These are phyloP conservation scores for Herminia tarsipennalis DNA, from an alignment of 2,888 invertebrate genomes.

Conservation along the genomic window DNA sequence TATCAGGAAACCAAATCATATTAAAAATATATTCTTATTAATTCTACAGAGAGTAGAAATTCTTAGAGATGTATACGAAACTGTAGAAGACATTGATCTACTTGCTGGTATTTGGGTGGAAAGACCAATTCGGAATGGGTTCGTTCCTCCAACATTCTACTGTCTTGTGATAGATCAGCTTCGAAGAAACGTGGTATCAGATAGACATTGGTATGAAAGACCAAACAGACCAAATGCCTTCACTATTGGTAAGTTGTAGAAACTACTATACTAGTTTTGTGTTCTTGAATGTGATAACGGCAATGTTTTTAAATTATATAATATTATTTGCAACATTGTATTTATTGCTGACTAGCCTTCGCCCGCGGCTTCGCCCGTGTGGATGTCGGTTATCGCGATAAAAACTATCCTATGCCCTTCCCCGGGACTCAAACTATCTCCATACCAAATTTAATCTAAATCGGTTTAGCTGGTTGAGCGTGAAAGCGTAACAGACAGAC, in stretches of 20 bases:
- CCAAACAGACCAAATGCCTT: constrained; percentile 61
- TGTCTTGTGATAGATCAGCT: constrained; percentile 96
- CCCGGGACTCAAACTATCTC: no score
- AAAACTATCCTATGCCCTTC: no score
- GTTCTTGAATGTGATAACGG: no score
- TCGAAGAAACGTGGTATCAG: constrained; percentile 90
- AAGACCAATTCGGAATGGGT: constrained; percentile 90
- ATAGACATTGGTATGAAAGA: constrained; percentile 91
- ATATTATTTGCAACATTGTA: neutral
- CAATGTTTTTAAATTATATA: no score
- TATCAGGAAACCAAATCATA: neutral
- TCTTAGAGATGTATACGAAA: constrained; percentile 60
- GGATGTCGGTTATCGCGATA: no score
- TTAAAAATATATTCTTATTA: constrained; percentile 4
- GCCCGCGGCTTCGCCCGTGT: no score
- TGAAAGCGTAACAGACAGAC: no score
- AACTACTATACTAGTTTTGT: neutral
- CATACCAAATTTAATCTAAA: no score
- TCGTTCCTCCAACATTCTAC: constrained; percentile 95
- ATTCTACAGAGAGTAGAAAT: constrained; percentile 57
- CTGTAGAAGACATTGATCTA: constrained; percentile 94
- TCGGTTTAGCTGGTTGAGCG: no score
- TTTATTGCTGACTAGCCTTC: no score
- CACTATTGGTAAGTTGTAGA: constrained; percentile 52
- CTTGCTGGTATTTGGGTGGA: constrained; percentile 95